phyloP scores from a whole-genome alignment of 2,797 vertebrate genomes.

The Hydrophis major region DNA sequence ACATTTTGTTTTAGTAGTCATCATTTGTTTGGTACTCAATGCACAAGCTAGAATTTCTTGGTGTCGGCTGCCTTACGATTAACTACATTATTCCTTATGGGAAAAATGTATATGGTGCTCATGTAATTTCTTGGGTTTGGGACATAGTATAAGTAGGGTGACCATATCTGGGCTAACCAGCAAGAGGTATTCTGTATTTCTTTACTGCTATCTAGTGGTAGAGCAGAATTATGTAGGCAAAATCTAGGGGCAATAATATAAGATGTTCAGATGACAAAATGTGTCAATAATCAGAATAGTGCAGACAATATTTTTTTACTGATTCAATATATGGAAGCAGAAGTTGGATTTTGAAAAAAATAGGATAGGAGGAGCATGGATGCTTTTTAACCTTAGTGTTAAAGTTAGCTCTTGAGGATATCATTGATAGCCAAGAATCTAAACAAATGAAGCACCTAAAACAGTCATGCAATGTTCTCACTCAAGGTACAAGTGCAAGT shows the following conservation, averaged over 20 bases:
- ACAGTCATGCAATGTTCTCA: neutral
- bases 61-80: neutral
- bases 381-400: neutral
- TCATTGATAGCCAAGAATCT: neutral
- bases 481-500: neutral
- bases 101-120: neutral
- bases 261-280: neutral
- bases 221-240: neutral
- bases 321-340: neutral
- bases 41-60: neutral
- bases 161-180: neutral
- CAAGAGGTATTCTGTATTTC: neutral
- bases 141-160: slow-evolving; percentile 61
- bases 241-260: neutral
- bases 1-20: neutral
- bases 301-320: neutral
- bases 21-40: neutral
- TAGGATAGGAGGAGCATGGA: neutral
- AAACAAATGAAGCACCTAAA: neutral
- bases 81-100: neutral
- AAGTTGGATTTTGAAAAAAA: neutral
- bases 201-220: neutral
- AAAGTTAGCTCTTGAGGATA: neutral
- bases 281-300: neutral
- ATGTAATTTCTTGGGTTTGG: neutral